Evolutionary conservation across 2,888 invertebrate species (phyloP).

Genomic region (Hirtodrosophila trivittata): DNA sequence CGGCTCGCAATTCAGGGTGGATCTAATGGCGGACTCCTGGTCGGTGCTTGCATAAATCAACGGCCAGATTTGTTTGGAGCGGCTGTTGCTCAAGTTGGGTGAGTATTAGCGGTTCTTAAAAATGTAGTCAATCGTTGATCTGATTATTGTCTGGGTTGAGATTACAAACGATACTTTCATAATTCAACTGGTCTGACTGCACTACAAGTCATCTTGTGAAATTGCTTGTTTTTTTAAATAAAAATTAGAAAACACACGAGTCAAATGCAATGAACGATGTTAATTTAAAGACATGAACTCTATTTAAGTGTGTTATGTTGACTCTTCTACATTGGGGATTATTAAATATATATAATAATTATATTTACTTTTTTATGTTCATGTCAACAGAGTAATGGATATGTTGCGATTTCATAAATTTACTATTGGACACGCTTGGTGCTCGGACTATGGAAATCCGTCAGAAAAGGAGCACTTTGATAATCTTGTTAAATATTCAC

Average conservation of each 20-base stretch:
- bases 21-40: constrained; percentile 98
- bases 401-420: constrained; percentile 99
- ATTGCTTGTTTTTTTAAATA: too few species aligned
- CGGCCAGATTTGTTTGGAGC: constrained; percentile 97
- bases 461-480: constrained; percentile 94
- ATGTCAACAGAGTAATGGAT: constrained; percentile 92
- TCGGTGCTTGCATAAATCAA: constrained; percentile 97
- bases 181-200: too few species aligned
- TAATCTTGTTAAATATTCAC: constrained; percentile 94
- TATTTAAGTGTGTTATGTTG: too few species aligned
- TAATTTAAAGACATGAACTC: too few species aligned
- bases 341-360: too few species aligned
- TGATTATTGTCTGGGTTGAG: too few species aligned
- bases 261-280: too few species aligned
- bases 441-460: constrained; percentile 96
- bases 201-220: too few species aligned
- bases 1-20: constrained; percentile 96
- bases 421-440: constrained; percentile 98
- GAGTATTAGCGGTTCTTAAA: constrained; percentile 56
- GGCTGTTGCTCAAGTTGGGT: constrained; percentile 97
- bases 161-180: too few species aligned
- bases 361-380: neutral
- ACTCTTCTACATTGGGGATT: too few species aligned
- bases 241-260: too few species aligned
- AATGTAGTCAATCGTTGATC: too few species aligned